Evolutionary conservation across 1,140 invertebrate species (phyloP).

Genomic region (Drosophila virilis): DNA sequence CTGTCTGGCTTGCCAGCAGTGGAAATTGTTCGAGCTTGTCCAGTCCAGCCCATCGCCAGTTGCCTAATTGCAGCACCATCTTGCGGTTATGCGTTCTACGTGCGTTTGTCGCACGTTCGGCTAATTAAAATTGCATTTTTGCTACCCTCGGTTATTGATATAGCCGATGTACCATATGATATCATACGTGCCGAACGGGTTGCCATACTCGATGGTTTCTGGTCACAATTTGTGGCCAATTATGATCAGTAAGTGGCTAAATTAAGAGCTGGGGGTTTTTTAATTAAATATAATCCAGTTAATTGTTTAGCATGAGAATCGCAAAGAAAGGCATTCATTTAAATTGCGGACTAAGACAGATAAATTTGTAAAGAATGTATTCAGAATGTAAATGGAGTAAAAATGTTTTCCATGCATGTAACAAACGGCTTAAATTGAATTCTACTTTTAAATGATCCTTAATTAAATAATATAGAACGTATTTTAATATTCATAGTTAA

Average conservation of each 20-base stretch:
- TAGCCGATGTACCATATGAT: constrained; percentile 48
- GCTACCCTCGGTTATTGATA: constrained; percentile 65
- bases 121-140: constrained; percentile 83
- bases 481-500: too few relatives aligned
- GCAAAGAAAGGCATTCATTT: background rate
- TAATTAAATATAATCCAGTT: background rate
- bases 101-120: constrained; percentile 78
- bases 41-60: constrained; percentile 1
- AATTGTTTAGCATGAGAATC: background rate
- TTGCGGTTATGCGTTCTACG: constrained; percentile 77
- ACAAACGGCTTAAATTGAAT: too few relatives aligned
- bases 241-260: constrained; percentile 8
- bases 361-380: too few relatives aligned
- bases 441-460: too few relatives aligned
- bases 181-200: constrained; percentile 12
- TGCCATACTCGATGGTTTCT: background rate
- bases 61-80: constrained; percentile 79
- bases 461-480: too few relatives aligned
- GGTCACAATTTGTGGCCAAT: constrained; percentile 22
- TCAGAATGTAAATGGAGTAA: too few relatives aligned
- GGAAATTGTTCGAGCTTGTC: constrained; percentile 1
- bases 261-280: background rate
- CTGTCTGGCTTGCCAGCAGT: constrained; percentile 11
- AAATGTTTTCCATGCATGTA: too few relatives aligned
- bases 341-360: background rate